Base-by-base conservation (phyloP, 2,888 invertebrate genomes). In the Acleris sparsana region DNA sequence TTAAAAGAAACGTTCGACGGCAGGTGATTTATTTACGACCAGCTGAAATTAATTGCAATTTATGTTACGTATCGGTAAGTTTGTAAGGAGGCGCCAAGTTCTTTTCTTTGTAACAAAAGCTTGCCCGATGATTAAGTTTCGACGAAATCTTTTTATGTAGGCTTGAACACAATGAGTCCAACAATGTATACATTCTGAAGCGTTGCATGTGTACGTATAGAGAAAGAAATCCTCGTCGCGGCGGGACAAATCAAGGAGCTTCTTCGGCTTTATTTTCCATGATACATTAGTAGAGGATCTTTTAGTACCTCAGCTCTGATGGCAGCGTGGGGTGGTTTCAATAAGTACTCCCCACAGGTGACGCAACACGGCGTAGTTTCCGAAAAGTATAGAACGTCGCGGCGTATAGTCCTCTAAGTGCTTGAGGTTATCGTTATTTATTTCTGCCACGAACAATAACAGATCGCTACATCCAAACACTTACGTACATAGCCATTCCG, bases 191-290 rank as follows among this genome's bases (percentile, higher is more conserved):
- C 53, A 51, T 60, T 39, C 51, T 57, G 33, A 49, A 51, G 55
- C 39, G 51, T 25, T 52, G 52, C 44, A 46, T 33, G 77, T 76
- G 76, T 33, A 33, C 3, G 11, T 39, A 39, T 77, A 78, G 80
- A 75, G 78, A 80, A 84, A 80, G 80, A 78, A 81, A 82, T 80
- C 73, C 80, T 76, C 71, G 78, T 69, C 75, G 73, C 33, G 33
- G 33, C 75, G 83, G 83, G 84, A 82, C 80, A 83, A 85, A 84
- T 82, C 74, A 84, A 79, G 77, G 80, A 79, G 76, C 77, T 82
- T 83, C 84, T 80, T 83, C 83, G 82, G 33, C 33, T 33, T 81
- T 85, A 85, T 86, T 86, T 80, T 83, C 73, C 70, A 80, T 81
- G 81, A 81, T 79, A 82, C 81, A 85, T 84, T 83, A 83, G 78